Base-by-base conservation (phyloP, 2,888 invertebrate species). In the Homarus gammarus region DNA sequence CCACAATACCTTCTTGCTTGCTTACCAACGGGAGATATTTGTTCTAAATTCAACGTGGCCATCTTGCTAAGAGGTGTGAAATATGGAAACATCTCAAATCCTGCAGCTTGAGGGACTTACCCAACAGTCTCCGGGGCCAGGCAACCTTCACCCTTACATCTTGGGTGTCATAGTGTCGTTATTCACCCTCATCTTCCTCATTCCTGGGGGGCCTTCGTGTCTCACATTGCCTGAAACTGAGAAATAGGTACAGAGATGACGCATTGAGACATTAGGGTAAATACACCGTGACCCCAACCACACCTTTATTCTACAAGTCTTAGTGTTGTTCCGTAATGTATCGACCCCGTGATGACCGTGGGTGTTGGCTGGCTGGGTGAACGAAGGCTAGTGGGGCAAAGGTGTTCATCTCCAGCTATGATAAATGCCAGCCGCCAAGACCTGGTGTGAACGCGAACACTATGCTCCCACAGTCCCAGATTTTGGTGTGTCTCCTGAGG, bases 181-280 rank as follows among this genome's bases (percentile, higher is more conserved):
- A 49, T 61, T 31, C 31, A 36, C 38, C 40, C 8, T 36, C n/a
- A 18, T 18, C 38, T 5, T 33, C 51, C 22, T 31, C 22, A 27
- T 10, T 15, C 27, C 27, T 44, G 5, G 31, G 51, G 31, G 36
- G 31, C 31, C 51, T 15, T 36, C 38, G 18, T 44, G 44, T 6
- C 38, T 22, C 18, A 31, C 27, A 18, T 33, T 3, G 5, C 38
- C 38, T 38, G 61, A 75, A 75, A 61, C 75, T 73, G 64, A 84
- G 84, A 84, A 61, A 84, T 64, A 84, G 75, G 75, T 38, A 56
- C 36, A 56, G 38, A 77, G 84, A 84, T 84, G 84, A 84, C 38
- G 64, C 75, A 84, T 77, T 61, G 75, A 84, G 84, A 77, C 84
- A 84, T 84, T 84, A 84, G 84, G 84, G 61, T 84, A 84, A 84